These are phyloP conservation scores for Cantharis flavilabris DNA, from an alignment of 2,888 invertebrate species.

Conservation along the genomic window DNA sequence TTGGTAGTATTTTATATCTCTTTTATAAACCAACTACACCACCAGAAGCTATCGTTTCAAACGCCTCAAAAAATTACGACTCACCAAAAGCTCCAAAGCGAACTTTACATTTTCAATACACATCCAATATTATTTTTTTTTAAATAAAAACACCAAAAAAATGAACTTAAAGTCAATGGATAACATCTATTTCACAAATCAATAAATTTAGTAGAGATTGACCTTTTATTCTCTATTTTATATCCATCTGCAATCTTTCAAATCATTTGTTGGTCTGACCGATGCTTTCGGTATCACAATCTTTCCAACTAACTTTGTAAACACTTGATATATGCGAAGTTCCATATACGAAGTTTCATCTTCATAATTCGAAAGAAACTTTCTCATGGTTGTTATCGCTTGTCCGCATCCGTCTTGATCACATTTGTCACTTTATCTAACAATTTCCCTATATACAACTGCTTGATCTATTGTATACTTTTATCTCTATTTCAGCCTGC, in stretches of 20 bases:
- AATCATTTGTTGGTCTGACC: not conserved
- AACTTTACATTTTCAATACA: not conserved
- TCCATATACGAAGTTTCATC: not conserved
- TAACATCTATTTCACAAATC: no score
- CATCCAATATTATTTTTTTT: not conserved
- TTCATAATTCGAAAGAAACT: not conserved
- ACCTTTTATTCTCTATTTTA: not conserved
- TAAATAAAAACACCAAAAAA: no score
- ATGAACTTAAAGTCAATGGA: no score
- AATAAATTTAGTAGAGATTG: not conserved
- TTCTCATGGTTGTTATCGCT: not conserved
- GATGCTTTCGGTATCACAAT: not conserved
- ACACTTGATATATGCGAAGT: not conserved
- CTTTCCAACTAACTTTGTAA: not conserved
- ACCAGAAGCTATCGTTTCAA: not conserved
- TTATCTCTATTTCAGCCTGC: not conserved
- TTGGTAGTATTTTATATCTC: not conserved
- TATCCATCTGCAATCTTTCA: not conserved
- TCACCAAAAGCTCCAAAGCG: not conserved
- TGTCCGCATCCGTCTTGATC: not conserved
- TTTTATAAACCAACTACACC: not conserved
- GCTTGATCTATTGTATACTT: not conserved
- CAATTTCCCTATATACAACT: not conserved
- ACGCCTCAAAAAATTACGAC: not conserved
- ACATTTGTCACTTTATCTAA: not conserved